Evolutionary conservation across 2,888 invertebrate genomes (phyloP), one percentile per base, ranked within the genome.

Genomic region (Ctenicera cuprea): DNA sequence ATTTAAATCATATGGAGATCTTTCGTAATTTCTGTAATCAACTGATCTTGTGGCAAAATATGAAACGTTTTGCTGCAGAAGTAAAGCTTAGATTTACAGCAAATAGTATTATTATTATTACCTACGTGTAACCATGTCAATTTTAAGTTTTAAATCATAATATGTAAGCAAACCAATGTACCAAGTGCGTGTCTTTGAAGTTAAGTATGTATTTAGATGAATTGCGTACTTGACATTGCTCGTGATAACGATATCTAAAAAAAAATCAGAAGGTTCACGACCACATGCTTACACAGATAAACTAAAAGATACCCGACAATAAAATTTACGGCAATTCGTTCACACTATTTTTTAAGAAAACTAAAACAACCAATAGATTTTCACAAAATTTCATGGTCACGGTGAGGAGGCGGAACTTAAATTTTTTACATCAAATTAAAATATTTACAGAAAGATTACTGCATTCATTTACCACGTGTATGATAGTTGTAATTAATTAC

Each of bases 181-280:
- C 48, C 48, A 9, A 5, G 18, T 48, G 16, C 48, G 48, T 48
- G 48, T 9, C 18, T 14, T 18, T 30, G 0, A 18, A 52, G 16
- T 8, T 16, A 18, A n/a, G 18, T 8, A 54, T n/a, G 30, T 18
- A 14, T 14, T 37, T 4, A 38, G 9, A 59, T 59, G 59, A 75
- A 68, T 57, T 71, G 71, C 71, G 75, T 33, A 61, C 54, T 72
- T 68, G 72, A 75, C 59, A 70, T 18, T 72, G 57, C 43, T 66
- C 14, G 12, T 57, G 75, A 71, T 71, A 71, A 67, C 71, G 63
- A 50, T 74, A 74, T 71, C 72, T 68, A 12, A 54, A 22, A 54
- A 66, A 72, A 72, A 72, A 59, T 68, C 45, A 16, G 48, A 73
- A 63, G 68, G 73, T 73, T 73, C 73, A 68, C 50, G 67, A 68